phyloP scores from a whole-genome alignment of 2,113 vertebrate species.

The Cebidichthys violaceus region DNA sequence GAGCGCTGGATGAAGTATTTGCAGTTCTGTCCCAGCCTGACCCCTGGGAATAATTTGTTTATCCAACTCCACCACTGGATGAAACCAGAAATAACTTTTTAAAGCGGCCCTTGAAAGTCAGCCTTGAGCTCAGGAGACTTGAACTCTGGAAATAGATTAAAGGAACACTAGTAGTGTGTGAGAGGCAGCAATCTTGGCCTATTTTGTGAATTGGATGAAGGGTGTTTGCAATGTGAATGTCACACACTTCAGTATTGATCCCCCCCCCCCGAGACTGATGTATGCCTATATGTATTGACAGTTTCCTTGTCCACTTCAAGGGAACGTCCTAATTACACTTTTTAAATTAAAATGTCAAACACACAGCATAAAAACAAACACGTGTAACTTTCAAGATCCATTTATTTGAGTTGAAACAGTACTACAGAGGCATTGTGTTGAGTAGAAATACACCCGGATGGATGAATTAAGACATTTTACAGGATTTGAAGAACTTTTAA shows the following conservation, averaged over 20 bases:
- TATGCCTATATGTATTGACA: neutral
- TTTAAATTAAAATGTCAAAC: slow-evolving; percentile 15
- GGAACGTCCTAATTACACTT: neutral
- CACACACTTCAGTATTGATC: neutral
- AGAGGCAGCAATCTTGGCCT: neutral
- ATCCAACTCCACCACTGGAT: slow-evolving; percentile 14
- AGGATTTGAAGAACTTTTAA: slow-evolving; percentile 58
- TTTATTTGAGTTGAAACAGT: slow-evolving; percentile 84
- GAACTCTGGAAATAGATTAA: slow-evolving; percentile 17
- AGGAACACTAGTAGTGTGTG: neutral
- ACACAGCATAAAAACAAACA: slow-evolving; percentile 35
- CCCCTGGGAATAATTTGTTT: slow-evolving; percentile 10
- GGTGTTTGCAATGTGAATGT: neutral
- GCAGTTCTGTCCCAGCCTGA: neutral
- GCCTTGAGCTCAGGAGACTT: neutral
- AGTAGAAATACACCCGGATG: slow-evolving; percentile 65
- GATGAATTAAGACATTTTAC: slow-evolving; percentile 76
- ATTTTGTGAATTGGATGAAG: slow-evolving; percentile 6
- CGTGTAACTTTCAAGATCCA: slow-evolving; percentile 74
- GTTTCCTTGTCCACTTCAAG: neutral
- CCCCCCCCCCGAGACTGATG: neutral
- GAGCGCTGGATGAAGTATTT: neutral
- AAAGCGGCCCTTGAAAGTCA: neutral
- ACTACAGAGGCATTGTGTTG: slow-evolving; percentile 78
- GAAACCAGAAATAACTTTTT: slow-evolving; percentile 27